Base-by-base conservation (phyloP, 2,797 vertebrate species). In the Tiaroga cobitis region DNA sequence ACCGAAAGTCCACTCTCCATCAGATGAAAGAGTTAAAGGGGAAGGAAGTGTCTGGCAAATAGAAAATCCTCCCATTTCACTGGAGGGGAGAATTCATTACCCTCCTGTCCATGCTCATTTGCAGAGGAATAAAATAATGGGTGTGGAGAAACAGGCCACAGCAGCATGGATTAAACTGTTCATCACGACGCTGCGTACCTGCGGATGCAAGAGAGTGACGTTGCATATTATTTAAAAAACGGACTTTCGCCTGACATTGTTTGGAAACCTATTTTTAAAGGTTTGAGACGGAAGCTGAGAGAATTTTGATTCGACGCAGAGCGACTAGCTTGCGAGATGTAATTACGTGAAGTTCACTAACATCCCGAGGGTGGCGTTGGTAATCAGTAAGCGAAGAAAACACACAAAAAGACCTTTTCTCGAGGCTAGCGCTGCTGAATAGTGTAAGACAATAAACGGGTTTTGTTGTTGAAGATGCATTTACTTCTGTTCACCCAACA, bases 101-200 rank as follows among this genome's bases (percentile, higher is more conserved):
- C 76, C 74, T 83, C 59, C 88, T 88, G 85, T 88, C 90, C 85
- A 79, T 80, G 85, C 85, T 90, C 86, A 90, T 91, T 91, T 91
- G 54, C 54, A 81, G 56, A 83, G 81, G 80, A 87, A 89, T 84
- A 81, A 89, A 89, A 88, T 87, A 88, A 85, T 88, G 87, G 84
- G 82, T 63, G 80, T 51, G 87, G 86, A 88, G 82, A 82, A 87
- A 87, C 80, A 46, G 49, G 80, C 46, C 84, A 54, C 26, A 81
- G 85, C 72, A 80, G 86, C 74, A 72, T 73, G 81, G 86, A 86
- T 89, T 87, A 87, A 86, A 54, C 80, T 54, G 59, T 85, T 87
- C 74, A 81, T 87, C 75, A 80, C 68, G 41, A 84, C 11, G 39
- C 72, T 59, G 39, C 41, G 5, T 68, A 78, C 74, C 65, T 69